These are phyloP conservation scores for Cremastinae sp. DNA, from an alignment of 2,888 invertebrate species.

Conservation along the genomic window DNA sequence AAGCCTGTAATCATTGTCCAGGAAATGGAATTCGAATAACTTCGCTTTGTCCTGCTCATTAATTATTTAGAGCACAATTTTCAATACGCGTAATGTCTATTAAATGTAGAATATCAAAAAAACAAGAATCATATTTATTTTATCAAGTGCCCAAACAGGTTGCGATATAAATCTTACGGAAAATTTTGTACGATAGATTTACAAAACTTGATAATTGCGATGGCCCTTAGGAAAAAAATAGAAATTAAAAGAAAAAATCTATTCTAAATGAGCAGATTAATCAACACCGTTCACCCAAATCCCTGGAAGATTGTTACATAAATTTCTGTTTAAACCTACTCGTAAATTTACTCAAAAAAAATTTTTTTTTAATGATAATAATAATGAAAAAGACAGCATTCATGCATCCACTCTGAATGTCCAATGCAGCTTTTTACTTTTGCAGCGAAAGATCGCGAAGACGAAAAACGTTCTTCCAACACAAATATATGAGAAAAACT, in stretches of 20 bases:
- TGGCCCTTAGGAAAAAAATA: constrained; percentile 13
- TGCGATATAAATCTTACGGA: constrained; percentile 5
- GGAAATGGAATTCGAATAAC: constrained; percentile 75
- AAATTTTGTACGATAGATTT: neutral
- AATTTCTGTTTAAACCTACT: neutral
- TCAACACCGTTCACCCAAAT: neutral
- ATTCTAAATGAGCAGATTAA: constrained; percentile 2
- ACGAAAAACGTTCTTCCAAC: constrained; percentile 9
- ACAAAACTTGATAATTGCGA: constrained; percentile 15
- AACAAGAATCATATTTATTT: neutral
- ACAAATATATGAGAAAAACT: neutral
- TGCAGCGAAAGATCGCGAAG: neutral
- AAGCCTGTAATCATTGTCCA: constrained; percentile 75
- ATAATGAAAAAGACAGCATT: neutral
- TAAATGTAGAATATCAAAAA: neutral
- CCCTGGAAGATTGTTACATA: constrained; percentile 17
- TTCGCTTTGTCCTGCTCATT: neutral
- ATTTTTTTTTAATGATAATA: constrained; percentile 1
- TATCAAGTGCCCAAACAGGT: neutral
- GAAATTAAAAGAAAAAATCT: neutral
- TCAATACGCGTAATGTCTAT: constrained; percentile 4
- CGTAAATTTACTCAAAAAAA: constrained; percentile 18
- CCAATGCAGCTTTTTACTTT: neutral
- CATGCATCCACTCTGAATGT: constrained; percentile 6
- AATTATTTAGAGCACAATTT: neutral